Evolutionary conservation across 2,888 invertebrate species (phyloP).

Genomic region (Dasysyrphus tricinctus): DNA sequence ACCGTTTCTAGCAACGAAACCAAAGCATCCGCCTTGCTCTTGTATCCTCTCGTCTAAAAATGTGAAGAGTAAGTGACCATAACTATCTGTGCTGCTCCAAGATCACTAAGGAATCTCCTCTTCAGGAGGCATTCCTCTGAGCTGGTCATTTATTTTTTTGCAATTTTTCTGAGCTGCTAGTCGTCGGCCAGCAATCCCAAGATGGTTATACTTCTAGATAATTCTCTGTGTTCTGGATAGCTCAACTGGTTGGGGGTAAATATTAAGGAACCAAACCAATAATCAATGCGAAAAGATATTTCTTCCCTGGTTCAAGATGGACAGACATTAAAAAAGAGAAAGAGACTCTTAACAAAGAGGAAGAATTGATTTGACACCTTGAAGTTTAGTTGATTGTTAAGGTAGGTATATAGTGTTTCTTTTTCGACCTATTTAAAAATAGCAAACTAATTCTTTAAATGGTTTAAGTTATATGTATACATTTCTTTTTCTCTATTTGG

Average conservation of each 20-base stretch:
- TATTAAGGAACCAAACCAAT: constrained; percentile 28
- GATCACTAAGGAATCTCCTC: constrained; percentile 53
- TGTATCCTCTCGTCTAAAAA: constrained; percentile 26
- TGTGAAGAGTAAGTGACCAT: constrained; percentile 52
- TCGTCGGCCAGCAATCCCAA: constrained; percentile 40
- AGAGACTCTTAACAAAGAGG: background rate
- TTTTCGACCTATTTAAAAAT: constrained; percentile 9
- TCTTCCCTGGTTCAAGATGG: constrained; percentile 4
- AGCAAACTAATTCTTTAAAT: background rate
- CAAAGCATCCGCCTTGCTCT: constrained; percentile 33
- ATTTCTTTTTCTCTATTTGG: background rate
- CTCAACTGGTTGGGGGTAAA: constrained; percentile 52
- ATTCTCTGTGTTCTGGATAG: constrained; percentile 45
- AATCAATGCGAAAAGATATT: constrained; percentile 10
- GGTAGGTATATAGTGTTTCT: background rate
- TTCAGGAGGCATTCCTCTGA: constrained; percentile 39
- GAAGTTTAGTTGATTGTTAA: constrained; percentile 4
- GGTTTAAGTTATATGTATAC: background rate
- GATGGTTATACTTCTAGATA: constrained; percentile 47
- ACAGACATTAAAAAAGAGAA: background rate
- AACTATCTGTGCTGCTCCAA: constrained; percentile 41
- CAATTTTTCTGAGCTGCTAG: constrained; percentile 20
- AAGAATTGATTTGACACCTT: background rate
- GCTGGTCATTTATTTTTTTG: constrained; percentile 12
- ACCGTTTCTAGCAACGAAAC: constrained; percentile 49